Base-by-base conservation (phyloP, 2,113 vertebrate genomes). In the Ceyx melanurus region DNA sequence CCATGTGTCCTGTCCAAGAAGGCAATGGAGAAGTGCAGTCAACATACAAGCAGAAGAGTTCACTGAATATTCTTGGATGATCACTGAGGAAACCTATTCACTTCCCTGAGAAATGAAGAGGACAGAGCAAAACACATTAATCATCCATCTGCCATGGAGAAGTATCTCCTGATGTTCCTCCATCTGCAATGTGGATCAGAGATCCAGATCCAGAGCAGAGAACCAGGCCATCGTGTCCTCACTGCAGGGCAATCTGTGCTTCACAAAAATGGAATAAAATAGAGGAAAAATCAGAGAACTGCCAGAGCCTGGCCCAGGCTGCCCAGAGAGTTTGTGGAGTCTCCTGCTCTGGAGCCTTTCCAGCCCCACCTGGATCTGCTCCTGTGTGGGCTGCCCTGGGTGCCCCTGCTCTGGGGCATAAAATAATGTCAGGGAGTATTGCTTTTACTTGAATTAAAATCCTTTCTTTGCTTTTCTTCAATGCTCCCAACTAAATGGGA, bases 401-500 rank as follows among this genome's bases (percentile, higher is more conserved):
- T 50, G 48, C 11, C 22, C 48, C 48, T 50, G 22, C 48, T 50
- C 48, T 23, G 48, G 48, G 9, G 37, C 37, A 21, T 48, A 19
- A 76, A 56, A 89, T 53, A 82, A 66, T 85, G 8, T 65, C 42
- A 67, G n/a, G 23, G 26, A 45, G 43, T 43, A 37, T 10, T 58
- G 10, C 2, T 22, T 94, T 86, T 25, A 46, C 23, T 80, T 67
- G 43, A 84, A 82, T 82, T 90, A 67, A 86, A 90, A 79, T 72
- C 11, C 11, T 57, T 85, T 57, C 12, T 82, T 84, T 74, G n/a
- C 48, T 86, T 86, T 88, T 56, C 74, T 85, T 65, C 54, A 84
- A 61, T 54, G 1, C 23, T 82, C 10, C 18, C 11, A 53, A 72
- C 68, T 67, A 70, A 76, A 48, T 35, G 18, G 37, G 57, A 65